Percentiles rank a stretch among this genome's conserved stretches.
These are phyloP conservation scores for Sebastes matsubarae DNA, from an alignment of 2,797 vertebrate species.

Conservation along the genomic window DNA sequence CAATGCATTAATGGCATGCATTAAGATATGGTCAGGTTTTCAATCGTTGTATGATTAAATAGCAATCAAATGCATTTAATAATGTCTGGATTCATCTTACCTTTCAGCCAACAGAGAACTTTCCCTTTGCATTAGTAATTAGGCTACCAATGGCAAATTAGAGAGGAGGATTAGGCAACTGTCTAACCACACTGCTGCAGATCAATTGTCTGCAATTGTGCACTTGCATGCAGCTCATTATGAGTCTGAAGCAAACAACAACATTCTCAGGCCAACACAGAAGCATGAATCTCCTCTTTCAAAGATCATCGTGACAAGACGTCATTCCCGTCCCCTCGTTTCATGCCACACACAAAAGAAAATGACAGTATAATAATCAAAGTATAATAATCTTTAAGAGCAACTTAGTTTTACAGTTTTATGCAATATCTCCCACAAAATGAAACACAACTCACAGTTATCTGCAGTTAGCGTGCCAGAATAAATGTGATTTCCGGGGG, in stretches of 20 bases:
- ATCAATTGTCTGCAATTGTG: constrained; percentile 22
- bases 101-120: constrained; percentile 10
- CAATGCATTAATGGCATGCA: neutral
- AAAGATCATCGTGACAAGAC: neutral
- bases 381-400: no score
- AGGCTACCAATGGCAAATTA: constrained; percentile 46
- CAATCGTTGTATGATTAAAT: neutral
- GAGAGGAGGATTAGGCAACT: constrained; percentile 4
- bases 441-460: neutral
- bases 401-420: neutral
- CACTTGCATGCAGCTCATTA: constrained; percentile 32
- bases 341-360: neutral
- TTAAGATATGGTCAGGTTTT: neutral
- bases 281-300: neutral
- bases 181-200: constrained; percentile 3
- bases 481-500: neutral
- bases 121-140: constrained; percentile 36
- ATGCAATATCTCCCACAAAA: neutral
- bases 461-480: neutral
- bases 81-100: neutral
- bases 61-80: neutral
- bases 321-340: neutral
- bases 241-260: constrained; percentile 42
- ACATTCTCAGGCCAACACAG: neutral
- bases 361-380: no score